phyloP scores from a whole-genome alignment of 2,888 invertebrate genomes.

The Synanthedon andrenaeformis region DNA sequence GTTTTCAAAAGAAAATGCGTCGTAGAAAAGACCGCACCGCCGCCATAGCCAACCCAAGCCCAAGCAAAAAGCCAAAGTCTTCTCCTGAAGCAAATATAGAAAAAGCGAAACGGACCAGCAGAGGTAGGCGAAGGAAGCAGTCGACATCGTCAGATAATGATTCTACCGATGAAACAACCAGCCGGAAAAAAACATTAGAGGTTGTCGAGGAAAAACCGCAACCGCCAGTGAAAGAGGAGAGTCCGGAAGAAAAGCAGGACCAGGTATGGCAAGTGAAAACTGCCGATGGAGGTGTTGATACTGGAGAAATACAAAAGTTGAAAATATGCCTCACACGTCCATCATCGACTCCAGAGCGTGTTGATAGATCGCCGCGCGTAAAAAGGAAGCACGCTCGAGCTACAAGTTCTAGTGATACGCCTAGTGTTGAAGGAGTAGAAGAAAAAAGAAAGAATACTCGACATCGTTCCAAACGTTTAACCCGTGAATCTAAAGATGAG shows the following conservation, averaged over 20 bases:
- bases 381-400: conserved; percentile 64
- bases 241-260: conserved; percentile 46
- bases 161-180: conserved; percentile 44
- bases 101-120: conserved; percentile 65
- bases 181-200: conserved; percentile 24
- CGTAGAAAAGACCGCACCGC: conserved; percentile 80
- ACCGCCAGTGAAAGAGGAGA: conserved; percentile 38
- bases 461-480: conserved; percentile 43
- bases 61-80: conserved; percentile 72
- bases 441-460: conserved; percentile 50
- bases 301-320: conserved; percentile 73
- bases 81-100: conserved; percentile 70
- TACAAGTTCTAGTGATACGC: conserved; percentile 59
- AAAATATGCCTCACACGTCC: conserved; percentile 74
- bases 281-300: conserved; percentile 50
- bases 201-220: conserved; percentile 29
- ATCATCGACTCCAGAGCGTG: conserved; percentile 64
- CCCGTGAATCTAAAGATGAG: conserved; percentile 42
- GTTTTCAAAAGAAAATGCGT: conserved; percentile 66
- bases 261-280: conserved; percentile 69
- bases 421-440: conserved; percentile 51
- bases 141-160: conserved; percentile 69
- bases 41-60: conserved; percentile 10
- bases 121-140: conserved; percentile 64
- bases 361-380: conserved; percentile 61